A percentile compares a stretch with the other conserved stretches of the same genome.
Conservation (phyloP, 2,113 vertebrate genomes). For the Eptesicus fuscus region DNA sequence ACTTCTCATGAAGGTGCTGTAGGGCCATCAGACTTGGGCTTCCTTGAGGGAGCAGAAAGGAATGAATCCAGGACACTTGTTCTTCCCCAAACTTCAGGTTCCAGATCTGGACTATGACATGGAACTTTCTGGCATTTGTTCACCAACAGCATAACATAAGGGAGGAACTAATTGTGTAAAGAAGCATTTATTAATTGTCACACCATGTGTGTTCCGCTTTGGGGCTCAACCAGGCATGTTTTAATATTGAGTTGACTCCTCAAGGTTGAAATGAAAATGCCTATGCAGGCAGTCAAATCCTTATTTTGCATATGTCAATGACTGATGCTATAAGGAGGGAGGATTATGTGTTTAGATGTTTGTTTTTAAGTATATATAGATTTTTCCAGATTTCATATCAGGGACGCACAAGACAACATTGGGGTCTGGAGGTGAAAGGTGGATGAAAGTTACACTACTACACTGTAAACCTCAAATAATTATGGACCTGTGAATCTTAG, state of each 20-base stretch:
- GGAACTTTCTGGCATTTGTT: neutral
- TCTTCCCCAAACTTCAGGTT: neutral
- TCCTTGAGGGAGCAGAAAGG: neutral
- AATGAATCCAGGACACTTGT: neutral
- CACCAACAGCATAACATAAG: neutral
- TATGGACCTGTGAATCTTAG: neutral
- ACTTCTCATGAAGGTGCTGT: neutral
- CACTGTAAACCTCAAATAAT: neutral
- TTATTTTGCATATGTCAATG: neutral
- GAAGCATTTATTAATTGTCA: constrained; percentile 13
- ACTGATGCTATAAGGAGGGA: neutral
- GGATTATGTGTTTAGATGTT: neutral
- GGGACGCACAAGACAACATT: too few relatives aligned
- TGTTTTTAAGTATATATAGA: neutral
- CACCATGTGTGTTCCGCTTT: neutral
- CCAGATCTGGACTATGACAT: neutral
- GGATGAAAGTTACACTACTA: neutral
- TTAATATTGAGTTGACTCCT: neutral
- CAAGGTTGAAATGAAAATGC: neutral
- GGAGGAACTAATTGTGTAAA: neutral
- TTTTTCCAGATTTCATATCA: neutral
- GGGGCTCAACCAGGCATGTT: neutral
- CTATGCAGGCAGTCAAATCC: neutral
- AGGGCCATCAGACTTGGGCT: neutral
- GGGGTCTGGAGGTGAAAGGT: neutral